phyloP scores from a whole-genome alignment of 2,888 invertebrate species.

The Calliphora vomitoria region DNA sequence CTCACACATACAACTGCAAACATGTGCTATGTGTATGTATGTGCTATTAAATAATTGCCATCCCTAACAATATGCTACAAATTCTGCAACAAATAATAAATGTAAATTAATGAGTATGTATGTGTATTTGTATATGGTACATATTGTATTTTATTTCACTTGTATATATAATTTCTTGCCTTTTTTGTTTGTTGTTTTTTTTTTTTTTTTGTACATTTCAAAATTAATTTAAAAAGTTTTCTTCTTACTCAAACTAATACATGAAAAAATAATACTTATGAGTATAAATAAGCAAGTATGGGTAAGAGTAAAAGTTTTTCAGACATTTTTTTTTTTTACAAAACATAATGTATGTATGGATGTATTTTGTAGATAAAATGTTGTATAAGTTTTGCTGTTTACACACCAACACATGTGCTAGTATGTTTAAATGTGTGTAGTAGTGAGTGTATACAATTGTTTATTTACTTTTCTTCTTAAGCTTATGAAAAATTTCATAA shows the following conservation, averaged over 20 bases:
- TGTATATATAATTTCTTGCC: neutral
- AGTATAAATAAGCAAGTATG: neutral
- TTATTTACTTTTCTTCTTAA: slow-evolving; percentile 1
- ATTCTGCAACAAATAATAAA: slow-evolving; percentile 8
- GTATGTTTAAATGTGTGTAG: neutral
- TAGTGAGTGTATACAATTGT: neutral
- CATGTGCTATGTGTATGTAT: neutral
- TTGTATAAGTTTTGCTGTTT: neutral
- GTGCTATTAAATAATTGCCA: neutral
- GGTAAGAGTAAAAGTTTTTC: neutral
- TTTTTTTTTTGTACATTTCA: neutral
- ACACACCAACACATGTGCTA: neutral
- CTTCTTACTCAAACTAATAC: neutral
- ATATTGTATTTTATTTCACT: neutral
- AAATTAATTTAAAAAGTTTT: slow-evolving; percentile 23
- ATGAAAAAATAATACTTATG: neutral
- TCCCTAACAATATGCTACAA: slow-evolving; percentile 31
- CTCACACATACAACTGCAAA: neutral
- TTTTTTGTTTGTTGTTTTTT: neutral
- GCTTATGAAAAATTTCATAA: slow-evolving; percentile 40
- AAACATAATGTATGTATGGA: neutral
- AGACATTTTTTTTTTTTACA: neutral
- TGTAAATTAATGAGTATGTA: slow-evolving; percentile 11
- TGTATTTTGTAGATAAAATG: neutral
- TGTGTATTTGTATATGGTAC: neutral